Evolutionary conservation across 2,113 vertebrate genomes (phyloP), one percentile per base, ranked within the genome.

Genomic region (Galeopterus variegatus): DNA sequence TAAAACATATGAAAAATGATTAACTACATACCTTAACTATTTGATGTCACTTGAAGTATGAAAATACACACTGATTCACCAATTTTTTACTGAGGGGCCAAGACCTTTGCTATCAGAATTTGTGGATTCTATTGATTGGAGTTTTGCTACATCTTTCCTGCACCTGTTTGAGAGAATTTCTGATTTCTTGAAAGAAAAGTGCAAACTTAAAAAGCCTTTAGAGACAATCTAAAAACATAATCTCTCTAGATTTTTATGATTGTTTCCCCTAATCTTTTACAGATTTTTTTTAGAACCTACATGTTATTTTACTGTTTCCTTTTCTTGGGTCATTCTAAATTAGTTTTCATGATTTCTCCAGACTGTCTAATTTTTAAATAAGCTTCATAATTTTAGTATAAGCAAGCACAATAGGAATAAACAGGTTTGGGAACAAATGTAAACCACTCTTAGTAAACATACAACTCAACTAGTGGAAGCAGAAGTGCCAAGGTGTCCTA

Each of bases 301-400:
- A 23, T 45, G 21, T 86, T 86, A 89, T 86, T 60, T 86, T 90
- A 67, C 36, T 67, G 58, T 60, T 90, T 72, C 60, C 50, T 92
- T 69, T 92, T 80, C 31, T 62, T 52, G 23, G 11, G 21, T 56
- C 31, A 70, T 81, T 94, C 65, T 81, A 79, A 80, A 77, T 69
- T 76, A 18, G 11, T 94, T 87, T 77, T 81, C 69, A 52, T 92
- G 85, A 60, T 77, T 85, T 76, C 45, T 81, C 73, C 80, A 77
- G 33, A 72, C 85, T 24, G 52, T 75, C 58, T 81, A 67, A 89
- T 70, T 21, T 92, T 92, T 81, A 77, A 52, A 52, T 89, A 64
- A 41, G 92, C 52, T 26, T 70, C 14, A 23, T 90, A 77, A 45
- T 81, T 70, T 94, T 76, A 48, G 65, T 26, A 73, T 41, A 41